Evolutionary conservation across 2,797 vertebrate species (phyloP).

Genomic region (Balearica regulorum): DNA sequence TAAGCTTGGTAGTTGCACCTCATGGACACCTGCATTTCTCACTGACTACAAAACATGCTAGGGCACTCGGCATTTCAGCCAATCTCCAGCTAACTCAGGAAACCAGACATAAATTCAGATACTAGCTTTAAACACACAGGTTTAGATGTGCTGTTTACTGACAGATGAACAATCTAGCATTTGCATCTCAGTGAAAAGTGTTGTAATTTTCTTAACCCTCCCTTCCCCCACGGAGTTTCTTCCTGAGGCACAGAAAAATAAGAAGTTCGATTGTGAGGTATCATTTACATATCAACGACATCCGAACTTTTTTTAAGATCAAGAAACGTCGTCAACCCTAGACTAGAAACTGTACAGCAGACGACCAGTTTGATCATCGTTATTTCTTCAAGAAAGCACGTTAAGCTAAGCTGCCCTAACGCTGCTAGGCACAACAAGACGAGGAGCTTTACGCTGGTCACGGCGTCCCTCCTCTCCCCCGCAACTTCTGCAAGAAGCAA

Average conservation of each 20-base stretch:
- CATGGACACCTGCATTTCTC: neutral
- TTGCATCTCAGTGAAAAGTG: rapidly evolving
- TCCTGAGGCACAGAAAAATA: neutral
- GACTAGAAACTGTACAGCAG: rapidly evolving
- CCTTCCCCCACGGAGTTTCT: neutral
- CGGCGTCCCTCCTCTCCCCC: neutral
- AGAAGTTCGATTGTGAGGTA: rapidly evolving
- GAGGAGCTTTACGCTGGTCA: neutral
- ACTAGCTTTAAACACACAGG: rapidly evolving
- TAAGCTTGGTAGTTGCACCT: neutral
- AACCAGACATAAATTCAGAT: rapidly evolving
- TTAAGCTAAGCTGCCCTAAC: rapidly evolving
- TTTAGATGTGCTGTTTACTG: too few species aligned
- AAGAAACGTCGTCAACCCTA: rapidly evolving
- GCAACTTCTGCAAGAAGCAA: neutral
- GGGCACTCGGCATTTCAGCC: neutral
- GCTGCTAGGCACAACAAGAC: too few species aligned
- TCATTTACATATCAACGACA: neutral
- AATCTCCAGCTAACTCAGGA: neutral
- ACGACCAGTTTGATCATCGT: rapidly evolving
- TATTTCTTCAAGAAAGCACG: neutral
- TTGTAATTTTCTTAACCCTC: neutral
- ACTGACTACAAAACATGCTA: rapidly evolving
- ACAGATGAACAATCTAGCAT: neutral
- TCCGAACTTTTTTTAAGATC: neutral